phyloP scores from a whole-genome alignment of 2,113 vertebrate genomes.

The Lophotis ruficrista region DNA sequence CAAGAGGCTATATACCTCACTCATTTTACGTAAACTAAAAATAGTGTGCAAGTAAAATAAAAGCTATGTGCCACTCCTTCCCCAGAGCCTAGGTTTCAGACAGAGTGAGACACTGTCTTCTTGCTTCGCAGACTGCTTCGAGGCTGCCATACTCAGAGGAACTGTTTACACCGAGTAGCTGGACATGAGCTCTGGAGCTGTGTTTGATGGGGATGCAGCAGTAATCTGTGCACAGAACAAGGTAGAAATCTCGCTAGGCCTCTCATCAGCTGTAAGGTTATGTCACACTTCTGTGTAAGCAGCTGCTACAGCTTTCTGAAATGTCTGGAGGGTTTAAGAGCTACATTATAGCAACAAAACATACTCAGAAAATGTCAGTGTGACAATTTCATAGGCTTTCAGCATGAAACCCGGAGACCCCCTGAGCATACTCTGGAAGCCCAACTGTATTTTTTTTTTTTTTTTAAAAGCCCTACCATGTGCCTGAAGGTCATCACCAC shows the following conservation, averaged over 20 bases:
- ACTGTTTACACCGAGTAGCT: neutral
- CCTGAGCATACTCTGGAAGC: neutral
- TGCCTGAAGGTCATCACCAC: neutral
- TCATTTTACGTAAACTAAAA: neutral
- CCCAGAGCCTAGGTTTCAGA: neutral
- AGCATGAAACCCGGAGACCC: neutral
- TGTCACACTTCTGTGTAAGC: neutral
- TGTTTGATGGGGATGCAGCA: neutral
- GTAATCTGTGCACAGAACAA: neutral
- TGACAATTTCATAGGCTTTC: neutral
- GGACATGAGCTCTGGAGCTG: neutral
- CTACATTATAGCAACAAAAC: neutral
- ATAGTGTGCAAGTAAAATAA: neutral
- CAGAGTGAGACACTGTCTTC: neutral
- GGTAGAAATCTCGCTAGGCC: neutral
- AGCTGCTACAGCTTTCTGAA: neutral
- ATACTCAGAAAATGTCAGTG: neutral
- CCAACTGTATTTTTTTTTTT: neutral
- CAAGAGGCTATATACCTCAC: neutral
- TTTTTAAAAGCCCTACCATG: neutral
- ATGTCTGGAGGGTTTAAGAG: conserved; percentile 5
- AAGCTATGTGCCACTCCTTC: neutral
- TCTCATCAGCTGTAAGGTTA: neutral
- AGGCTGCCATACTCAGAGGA: neutral
- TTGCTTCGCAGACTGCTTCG: neutral